Evolutionary conservation across 2,797 vertebrate genomes (phyloP).

Genomic region (Eptatretus atami): DNA sequence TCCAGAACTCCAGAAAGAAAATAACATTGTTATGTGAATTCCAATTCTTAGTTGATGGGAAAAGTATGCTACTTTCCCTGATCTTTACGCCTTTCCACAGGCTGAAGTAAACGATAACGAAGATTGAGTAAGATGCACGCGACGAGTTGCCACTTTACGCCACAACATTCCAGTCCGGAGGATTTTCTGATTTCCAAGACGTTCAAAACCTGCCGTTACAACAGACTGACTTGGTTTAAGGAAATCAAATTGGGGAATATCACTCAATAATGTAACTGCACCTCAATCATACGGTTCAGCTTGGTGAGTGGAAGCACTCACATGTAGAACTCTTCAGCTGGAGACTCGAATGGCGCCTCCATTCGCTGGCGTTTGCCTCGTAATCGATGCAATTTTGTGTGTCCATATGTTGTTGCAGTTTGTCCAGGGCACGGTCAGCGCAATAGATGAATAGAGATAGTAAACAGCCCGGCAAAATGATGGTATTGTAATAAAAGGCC

Average conservation of each 20-base stretch:
- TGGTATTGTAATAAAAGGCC: constrained; percentile 97
- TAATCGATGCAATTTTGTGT: constrained; percentile 57
- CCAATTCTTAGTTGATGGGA: background rate
- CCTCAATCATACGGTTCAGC: too few species aligned
- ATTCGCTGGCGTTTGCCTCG: constrained; percentile 34
- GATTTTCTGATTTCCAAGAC: constrained; percentile 63
- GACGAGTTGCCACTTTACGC: constrained; percentile 67
- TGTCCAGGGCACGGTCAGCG: constrained; percentile 47
- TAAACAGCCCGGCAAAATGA: constrained; percentile 95
- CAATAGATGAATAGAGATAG: constrained; percentile 73
- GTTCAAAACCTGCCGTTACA: constrained; percentile 29
- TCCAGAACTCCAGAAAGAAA: too few species aligned
- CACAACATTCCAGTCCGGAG: constrained; percentile 49
- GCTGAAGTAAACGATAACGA: constrained; percentile 83
- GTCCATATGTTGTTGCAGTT: constrained; percentile 64
- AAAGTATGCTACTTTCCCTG: constrained; percentile 42
- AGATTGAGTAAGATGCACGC: constrained; percentile 76
- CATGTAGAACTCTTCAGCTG: constrained; percentile 94
- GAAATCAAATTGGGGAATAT: too few species aligned
- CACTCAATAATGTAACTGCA: too few species aligned
- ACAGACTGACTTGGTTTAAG: too few species aligned
- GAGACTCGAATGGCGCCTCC: constrained; percentile 43
- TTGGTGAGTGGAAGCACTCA: constrained; percentile 28
- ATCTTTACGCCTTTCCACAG: constrained; percentile 99
- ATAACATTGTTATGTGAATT: too few species aligned